phyloP scores from a whole-genome alignment of 2,113 vertebrate genomes.

The cattle (Bos taurus) region ARS-UCD2.0 NC_037334.1:61852501-61853000 shows the following conservation, averaged over 20 bases:
- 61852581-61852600: not conserved
- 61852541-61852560: not conserved
- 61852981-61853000: not conserved
- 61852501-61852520: not conserved
- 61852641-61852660: not conserved
- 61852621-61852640: not conserved
- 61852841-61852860: not conserved
- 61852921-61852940: not conserved
- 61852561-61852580: not conserved
- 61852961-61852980: not conserved
- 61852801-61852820: not conserved
- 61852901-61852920: not conserved
- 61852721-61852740: not conserved
- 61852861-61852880: not conserved
- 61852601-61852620: not conserved
- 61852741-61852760: not conserved
- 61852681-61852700: not conserved
- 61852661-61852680: not conserved
- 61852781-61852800: accelerated
- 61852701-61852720: not conserved
- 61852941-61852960: not conserved
- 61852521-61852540: constrained; percentile 1
- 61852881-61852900: not conserved
- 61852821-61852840: not conserved
- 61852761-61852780: not conserved